Percentiles rank a stretch among this genome's conserved stretches.
These are phyloP conservation scores for Selene dorsalis DNA, from an alignment of 2,797 vertebrate genomes.

Conservation along the genomic window DNA sequence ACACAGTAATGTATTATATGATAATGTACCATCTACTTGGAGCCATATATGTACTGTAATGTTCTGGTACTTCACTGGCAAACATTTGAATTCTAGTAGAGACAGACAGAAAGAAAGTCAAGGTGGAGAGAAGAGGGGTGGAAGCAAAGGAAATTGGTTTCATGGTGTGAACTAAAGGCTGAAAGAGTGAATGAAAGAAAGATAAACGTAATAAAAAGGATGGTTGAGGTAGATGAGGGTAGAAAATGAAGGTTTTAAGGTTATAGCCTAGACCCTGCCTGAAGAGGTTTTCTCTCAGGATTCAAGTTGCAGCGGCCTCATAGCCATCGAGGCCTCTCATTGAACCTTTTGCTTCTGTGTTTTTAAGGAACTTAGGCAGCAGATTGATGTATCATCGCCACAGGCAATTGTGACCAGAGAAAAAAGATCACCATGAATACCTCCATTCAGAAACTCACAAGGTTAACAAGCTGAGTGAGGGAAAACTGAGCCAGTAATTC, in stretches of 20 bases:
- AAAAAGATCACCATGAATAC: neutral
- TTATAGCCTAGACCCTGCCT: neutral
- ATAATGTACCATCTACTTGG: neutral
- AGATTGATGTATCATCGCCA: constrained; percentile 16
- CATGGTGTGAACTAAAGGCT: constrained; percentile 8
- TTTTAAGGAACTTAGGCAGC: constrained; percentile 4
- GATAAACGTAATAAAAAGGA: constrained; percentile 22
- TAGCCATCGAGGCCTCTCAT: neutral
- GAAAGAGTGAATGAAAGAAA: constrained; percentile 4
- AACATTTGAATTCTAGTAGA: neutral
- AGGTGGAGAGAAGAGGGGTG: neutral
- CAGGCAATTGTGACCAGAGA: neutral
- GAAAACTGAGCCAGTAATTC: neutral
- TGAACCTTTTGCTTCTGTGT: neutral
- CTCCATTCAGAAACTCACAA: neutral
- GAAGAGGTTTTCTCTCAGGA: constrained; percentile 11
- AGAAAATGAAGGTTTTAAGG: constrained; percentile 19
- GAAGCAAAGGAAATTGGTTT: constrained; percentile 18
- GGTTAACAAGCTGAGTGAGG: constrained; percentile 6
- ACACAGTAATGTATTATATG: neutral
- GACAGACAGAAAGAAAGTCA: neutral
- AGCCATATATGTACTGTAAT: neutral
- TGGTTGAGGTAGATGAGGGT: constrained; percentile 14
- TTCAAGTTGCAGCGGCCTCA: neutral
- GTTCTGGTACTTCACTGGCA: neutral